Percentiles rank a stretch among this genome's conserved stretches.
phyloP scores from a whole-genome alignment of 2,113 vertebrate species.

The Otocyon megalotis region DNA sequence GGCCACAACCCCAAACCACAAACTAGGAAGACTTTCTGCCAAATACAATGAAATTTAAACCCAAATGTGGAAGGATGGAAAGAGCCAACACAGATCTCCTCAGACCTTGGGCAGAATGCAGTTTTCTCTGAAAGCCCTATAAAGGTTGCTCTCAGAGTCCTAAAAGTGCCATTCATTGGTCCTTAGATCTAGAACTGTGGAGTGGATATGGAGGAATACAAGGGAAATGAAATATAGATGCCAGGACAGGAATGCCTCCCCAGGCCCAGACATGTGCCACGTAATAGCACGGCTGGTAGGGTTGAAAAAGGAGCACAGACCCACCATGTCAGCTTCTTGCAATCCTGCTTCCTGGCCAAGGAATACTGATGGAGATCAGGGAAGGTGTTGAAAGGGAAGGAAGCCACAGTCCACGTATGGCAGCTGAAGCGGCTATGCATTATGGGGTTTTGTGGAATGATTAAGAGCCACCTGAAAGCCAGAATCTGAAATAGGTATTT shows the following conservation, averaged over 20 bases:
- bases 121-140: not conserved
- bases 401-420: accelerated
- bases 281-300: accelerated
- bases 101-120: not conserved
- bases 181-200: not conserved
- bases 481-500: accelerated
- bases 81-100: not conserved
- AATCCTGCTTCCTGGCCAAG: not conserved
- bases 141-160: not conserved
- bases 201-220: not conserved
- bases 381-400: not conserved
- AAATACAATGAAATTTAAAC: not conserved
- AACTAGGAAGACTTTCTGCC: not conserved
- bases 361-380: not conserved
- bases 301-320: accelerated
- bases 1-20: not conserved
- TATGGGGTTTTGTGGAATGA: accelerated
- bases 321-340: not conserved
- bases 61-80: not conserved
- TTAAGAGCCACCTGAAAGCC: too few species aligned
- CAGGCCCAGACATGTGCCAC: accelerated
- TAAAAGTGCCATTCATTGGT: not conserved
- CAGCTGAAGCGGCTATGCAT: accelerated
- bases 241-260: not conserved
- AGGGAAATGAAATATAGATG: not conserved